Conservation (phyloP, 2,888 invertebrate genomes). For the Aelia acuminata region DNA sequence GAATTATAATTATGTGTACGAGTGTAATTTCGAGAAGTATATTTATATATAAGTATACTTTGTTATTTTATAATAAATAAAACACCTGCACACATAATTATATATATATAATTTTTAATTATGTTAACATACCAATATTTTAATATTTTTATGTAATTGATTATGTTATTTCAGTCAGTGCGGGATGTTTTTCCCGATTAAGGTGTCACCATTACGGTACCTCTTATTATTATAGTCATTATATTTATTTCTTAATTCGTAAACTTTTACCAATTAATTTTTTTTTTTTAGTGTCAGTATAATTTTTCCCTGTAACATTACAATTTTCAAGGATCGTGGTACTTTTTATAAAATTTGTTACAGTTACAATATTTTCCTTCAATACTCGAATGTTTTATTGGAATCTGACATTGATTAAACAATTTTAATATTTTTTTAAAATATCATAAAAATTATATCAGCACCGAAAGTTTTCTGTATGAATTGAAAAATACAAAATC, state of each 20-base stretch:
- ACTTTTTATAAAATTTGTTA: not conserved
- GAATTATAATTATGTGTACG: constrained; percentile 26
- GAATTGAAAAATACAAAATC: not conserved
- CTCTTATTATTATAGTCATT: constrained; percentile 17
- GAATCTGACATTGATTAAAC: not conserved
- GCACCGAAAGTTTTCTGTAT: not conserved
- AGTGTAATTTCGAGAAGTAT: not conserved
- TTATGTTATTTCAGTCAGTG: constrained; percentile 40
- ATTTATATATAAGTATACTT: not conserved
- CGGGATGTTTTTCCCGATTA: constrained; percentile 28
- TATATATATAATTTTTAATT: constrained; percentile 42
- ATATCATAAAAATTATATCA: not conserved
- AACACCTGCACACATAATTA: constrained; percentile 36
- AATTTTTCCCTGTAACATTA: not conserved
- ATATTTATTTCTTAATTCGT: constrained; percentile 28
- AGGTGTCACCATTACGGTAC: constrained; percentile 24
- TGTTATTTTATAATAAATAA: not conserved
- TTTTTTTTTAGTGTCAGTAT: not conserved
- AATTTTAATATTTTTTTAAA: not conserved
- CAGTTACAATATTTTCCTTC: not conserved
- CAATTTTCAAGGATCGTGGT: not conserved
- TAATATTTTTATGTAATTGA: not conserved
- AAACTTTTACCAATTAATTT: not conserved
- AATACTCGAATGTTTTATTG: not conserved
- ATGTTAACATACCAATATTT: constrained; percentile 43